Percentiles rank a stretch among this genome's conserved stretches.
phyloP scores from a whole-genome alignment of 2,113 vertebrate species.

The Lophius piscatorius region DNA sequence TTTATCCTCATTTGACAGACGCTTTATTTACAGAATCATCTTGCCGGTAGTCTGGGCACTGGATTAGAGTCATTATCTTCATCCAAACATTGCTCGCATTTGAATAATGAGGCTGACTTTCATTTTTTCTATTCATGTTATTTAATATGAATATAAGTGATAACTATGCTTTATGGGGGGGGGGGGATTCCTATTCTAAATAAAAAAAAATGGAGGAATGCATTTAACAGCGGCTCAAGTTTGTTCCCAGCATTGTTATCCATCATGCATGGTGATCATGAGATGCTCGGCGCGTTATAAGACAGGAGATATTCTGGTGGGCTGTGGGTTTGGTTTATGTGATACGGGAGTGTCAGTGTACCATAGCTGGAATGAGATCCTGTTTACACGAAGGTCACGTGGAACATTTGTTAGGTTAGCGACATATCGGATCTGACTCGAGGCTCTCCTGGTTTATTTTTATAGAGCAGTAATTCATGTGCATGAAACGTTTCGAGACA shows the following conservation, averaged over 20 bases:
- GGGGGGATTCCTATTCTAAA: neutral
- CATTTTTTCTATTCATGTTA: conserved; percentile 6
- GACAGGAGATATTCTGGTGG: conserved; percentile 4
- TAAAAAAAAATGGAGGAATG: conserved; percentile 9
- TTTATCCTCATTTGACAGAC: conserved; percentile 39
- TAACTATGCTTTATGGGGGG: neutral
- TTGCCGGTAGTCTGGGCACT: conserved; percentile 24
- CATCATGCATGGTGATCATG: too few species aligned
- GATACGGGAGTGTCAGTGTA: neutral
- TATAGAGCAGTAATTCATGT: neutral
- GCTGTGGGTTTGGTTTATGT: neutral
- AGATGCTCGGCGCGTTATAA: neutral
- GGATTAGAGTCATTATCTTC: conserved; percentile 25
- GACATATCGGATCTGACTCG: neutral
- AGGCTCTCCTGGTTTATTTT: too few species aligned
- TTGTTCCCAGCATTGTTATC: neutral
- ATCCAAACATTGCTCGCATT: conserved; percentile 28
- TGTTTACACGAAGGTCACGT: conserved; percentile 14
- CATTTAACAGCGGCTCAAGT: conserved; percentile 19
- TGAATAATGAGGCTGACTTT: conserved; percentile 23
- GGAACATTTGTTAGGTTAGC: neutral
- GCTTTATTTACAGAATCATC: conserved; percentile 38
- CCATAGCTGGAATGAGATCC: conserved; percentile 12
- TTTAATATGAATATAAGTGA: neutral
- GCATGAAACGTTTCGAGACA: too few species aligned